These are phyloP conservation scores for Pachyramphus minor DNA, from an alignment of 2,113 vertebrate genomes.

Conservation along the genomic window DNA sequence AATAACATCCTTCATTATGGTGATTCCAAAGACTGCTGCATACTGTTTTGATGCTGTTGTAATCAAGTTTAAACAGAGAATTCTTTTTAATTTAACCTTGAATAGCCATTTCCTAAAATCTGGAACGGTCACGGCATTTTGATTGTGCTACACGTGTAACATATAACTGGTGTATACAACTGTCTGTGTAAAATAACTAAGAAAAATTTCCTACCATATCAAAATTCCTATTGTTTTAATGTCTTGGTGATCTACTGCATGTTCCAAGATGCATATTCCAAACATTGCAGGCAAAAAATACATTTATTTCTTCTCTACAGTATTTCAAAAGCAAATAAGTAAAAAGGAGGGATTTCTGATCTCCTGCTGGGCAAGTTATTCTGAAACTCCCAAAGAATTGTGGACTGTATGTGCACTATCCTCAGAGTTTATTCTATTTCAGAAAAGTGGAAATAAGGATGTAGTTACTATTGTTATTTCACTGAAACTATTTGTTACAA, in stretches of 20 bases:
- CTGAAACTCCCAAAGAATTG: neutral
- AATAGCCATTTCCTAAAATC: neutral
- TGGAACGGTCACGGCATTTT: neutral
- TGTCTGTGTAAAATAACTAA: neutral
- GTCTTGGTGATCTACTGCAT: neutral
- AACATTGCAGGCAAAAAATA: neutral
- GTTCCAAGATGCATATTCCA: neutral
- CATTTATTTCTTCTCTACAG: neutral
- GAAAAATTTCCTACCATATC: neutral
- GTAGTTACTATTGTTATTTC: neutral
- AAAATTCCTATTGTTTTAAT: neutral
- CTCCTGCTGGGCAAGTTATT: neutral
- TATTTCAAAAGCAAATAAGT: neutral
- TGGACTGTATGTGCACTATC: neutral
- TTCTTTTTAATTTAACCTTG: neutral
- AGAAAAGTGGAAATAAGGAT: neutral
- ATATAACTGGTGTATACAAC: neutral
- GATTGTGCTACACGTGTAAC: fast-evolving
- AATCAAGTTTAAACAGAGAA: neutral
- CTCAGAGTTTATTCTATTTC: neutral
- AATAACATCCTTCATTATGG: neutral
- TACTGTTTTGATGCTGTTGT: neutral
- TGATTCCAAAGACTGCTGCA: neutral
- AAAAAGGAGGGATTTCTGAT: neutral
- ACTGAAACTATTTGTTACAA: neutral